These are phyloP conservation scores for Coenonympha glycerion DNA, from an alignment of 2,888 invertebrate species.

Conservation along the genomic window DNA sequence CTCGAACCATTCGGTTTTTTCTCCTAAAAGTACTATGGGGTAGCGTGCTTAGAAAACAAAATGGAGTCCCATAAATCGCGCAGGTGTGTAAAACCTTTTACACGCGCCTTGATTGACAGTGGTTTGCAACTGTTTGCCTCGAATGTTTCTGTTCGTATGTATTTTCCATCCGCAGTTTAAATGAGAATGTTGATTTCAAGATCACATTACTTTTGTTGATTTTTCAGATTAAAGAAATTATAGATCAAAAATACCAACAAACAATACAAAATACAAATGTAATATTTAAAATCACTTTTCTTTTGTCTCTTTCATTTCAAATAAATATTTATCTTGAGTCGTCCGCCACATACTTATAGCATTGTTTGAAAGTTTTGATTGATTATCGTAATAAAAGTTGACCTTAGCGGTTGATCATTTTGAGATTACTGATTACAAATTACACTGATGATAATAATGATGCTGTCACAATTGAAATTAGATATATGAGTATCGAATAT, in stretches of 20 bases:
- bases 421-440: constrained; percentile 21
- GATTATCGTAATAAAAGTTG: constrained; percentile 27
- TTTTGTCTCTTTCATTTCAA: no score
- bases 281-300: no score
- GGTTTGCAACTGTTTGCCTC: neutral
- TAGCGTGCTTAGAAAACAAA: neutral
- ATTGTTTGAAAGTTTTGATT: constrained; percentile 23
- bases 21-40: neutral
- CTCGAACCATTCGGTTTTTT: neutral
- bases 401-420: constrained; percentile 20
- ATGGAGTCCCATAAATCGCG: neutral
- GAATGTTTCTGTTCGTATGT: no score
- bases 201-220: no score
- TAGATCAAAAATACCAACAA: no score
- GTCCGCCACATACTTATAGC: no score
- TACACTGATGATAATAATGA: constrained; percentile 15
- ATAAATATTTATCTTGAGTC: neutral
- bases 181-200: no score
- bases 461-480: constrained; percentile 21
- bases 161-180: no score
- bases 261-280: no score
- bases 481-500: neutral
- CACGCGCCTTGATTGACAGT: neutral
- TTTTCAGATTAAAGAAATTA: no score
- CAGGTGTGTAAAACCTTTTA: neutral